A percentile compares a stretch with the other conserved stretches of the same genome.
Evolutionary conservation across 2,888 invertebrate species (phyloP).

Genomic region (Parnassius glacialis): DNA sequence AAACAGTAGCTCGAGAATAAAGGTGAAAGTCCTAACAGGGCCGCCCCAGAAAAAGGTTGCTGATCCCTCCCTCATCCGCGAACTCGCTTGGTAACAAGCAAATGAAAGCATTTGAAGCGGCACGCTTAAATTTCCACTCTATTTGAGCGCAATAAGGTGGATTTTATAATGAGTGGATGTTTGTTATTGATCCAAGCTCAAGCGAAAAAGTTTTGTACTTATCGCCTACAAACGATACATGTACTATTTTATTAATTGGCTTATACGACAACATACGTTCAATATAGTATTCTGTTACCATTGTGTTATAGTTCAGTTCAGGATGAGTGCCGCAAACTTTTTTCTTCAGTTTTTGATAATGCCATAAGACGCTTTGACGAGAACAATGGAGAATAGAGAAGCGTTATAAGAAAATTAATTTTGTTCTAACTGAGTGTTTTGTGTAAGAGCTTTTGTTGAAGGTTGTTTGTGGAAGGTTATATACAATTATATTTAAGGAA

Average conservation of each 20-base stretch:
- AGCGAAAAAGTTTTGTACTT: slow-evolving; percentile 74
- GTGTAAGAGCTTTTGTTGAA: slow-evolving; percentile 4
- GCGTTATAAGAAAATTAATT: slow-evolving; percentile 28
- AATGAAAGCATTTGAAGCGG: slow-evolving; percentile 52
- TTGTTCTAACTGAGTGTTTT: slow-evolving; percentile 14
- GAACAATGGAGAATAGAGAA: slow-evolving; percentile 23
- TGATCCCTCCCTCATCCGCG: slow-evolving; percentile 54
- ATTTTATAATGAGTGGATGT: slow-evolving; percentile 26
- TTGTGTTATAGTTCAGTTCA: slow-evolving; percentile 11
- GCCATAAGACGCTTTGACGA: slow-evolving; percentile 13
- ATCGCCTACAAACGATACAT: slow-evolving; percentile 65
- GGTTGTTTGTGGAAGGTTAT: slow-evolving; percentile 4
- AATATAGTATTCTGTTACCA: slow-evolving; percentile 24
- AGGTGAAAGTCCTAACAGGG: slow-evolving; percentile 65
- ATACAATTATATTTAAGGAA: slow-evolving; percentile 2
- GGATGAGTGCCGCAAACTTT: neutral
- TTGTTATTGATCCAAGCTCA: slow-evolving; percentile 74
- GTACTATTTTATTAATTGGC: slow-evolving; percentile 65
- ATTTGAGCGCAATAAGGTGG: slow-evolving; percentile 5
- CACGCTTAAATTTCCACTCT: slow-evolving; percentile 38
- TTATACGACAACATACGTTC: slow-evolving; percentile 35
- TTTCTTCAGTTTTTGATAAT: slow-evolving; percentile 22
- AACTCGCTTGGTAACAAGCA: slow-evolving; percentile 71
- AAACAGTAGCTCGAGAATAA: slow-evolving; percentile 38
- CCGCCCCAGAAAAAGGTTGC: slow-evolving; percentile 71